Percentiles rank a stretch among this genome's conserved stretches.
These are phyloP conservation scores for Willisornis vidua DNA, from an alignment of 2,113 vertebrate species.

Conservation along the genomic window DNA sequence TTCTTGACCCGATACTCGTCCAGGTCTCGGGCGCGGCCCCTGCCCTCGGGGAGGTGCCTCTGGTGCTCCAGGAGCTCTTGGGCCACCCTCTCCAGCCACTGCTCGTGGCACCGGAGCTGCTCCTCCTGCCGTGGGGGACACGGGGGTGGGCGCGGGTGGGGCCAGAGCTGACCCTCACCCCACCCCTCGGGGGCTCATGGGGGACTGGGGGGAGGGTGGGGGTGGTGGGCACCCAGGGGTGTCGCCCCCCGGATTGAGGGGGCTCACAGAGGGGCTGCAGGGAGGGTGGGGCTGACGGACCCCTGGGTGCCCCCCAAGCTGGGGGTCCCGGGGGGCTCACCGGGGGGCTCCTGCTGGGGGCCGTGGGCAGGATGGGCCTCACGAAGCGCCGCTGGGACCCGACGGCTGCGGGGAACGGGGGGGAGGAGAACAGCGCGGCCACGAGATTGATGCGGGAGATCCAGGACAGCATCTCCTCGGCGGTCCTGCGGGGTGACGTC, in stretches of 20 bases:
- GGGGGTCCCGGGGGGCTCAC: background rate
- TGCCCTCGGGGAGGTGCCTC: background rate
- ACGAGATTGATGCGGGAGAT: constrained; percentile 88
- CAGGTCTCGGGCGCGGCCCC: background rate
- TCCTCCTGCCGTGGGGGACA: background rate
- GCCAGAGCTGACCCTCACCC: background rate
- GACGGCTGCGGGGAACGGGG: constrained; percentile 88
- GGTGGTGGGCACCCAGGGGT: background rate
- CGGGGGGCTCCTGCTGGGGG: background rate
- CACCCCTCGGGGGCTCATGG: too few relatives aligned
- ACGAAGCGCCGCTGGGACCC: constrained; percentile 87
- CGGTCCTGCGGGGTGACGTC: background rate
- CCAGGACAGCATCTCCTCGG: constrained; percentile 89
- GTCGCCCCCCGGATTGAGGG: too few relatives aligned
- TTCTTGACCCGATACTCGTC: background rate
- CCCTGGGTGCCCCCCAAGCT: background rate
- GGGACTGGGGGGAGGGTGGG: too few relatives aligned
- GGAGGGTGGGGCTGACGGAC: too few relatives aligned
- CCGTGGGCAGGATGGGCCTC: constrained; percentile 83
- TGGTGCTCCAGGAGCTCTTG: background rate
- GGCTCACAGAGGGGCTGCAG: too few relatives aligned
- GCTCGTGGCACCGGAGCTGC: background rate
- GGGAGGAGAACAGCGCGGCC: constrained; percentile 80
- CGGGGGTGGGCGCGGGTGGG: background rate
- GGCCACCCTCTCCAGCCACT: background rate